Conservation (phyloP, 2,113 vertebrate species). For the Calidris pygmaea region DNA sequence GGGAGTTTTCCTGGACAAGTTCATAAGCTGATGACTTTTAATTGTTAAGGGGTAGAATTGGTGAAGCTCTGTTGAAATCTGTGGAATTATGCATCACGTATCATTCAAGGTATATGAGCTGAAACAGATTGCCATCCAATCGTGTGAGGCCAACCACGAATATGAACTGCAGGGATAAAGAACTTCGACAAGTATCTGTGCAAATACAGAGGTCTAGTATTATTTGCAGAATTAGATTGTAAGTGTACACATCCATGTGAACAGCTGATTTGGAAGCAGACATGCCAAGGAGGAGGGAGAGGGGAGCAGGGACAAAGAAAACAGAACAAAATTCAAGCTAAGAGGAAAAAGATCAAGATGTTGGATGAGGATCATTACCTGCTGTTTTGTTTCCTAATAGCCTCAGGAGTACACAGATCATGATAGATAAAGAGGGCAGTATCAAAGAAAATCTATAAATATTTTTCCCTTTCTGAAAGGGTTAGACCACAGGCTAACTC, state of each 20-base stretch:
- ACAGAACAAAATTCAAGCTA: background rate
- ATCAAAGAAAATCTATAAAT: background rate
- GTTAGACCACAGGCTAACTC: background rate
- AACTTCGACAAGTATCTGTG: background rate
- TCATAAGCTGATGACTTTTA: background rate
- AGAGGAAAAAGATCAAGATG: background rate
- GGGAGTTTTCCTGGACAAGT: background rate
- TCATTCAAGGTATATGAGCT: background rate
- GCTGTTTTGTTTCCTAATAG: background rate
- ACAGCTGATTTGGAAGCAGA: background rate
- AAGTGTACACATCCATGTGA: background rate
- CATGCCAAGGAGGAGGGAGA: too few relatives aligned
- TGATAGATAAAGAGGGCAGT: background rate
- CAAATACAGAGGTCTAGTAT: background rate
- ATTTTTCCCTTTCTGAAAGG: background rate
- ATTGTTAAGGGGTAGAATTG: background rate
- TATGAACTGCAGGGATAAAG: background rate
- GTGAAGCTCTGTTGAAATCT: background rate
- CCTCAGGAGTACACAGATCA: background rate
- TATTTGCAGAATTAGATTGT: background rate
- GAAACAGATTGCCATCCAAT: background rate
- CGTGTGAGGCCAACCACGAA: background rate
- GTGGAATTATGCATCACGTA: background rate
- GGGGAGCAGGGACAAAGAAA: background rate
- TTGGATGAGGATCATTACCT: background rate